A percentile compares a stretch with the other conserved stretches of the same genome.
phyloP scores from a whole-genome alignment of 2,888 invertebrate genomes.

The Tenthredo notha region DNA sequence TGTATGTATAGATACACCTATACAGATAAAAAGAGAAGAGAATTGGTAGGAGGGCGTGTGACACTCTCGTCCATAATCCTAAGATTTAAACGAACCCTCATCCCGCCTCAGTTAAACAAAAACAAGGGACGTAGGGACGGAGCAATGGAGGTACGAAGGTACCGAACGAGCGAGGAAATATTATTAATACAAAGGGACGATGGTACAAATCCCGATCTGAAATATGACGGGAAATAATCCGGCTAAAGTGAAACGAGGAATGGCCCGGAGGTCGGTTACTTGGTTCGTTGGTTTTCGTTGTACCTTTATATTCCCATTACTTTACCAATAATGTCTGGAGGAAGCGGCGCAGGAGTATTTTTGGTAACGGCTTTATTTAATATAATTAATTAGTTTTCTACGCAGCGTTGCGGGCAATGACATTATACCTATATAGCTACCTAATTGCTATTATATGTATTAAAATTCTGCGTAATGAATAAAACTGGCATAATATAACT shows the following conservation, averaged over 20 bases:
- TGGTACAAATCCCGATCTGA: conserved; percentile 76
- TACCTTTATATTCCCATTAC: conserved; percentile 47
- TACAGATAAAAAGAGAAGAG: conserved; percentile 22
- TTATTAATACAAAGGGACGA: conserved; percentile 74
- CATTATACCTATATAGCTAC: neutral
- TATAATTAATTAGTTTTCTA: conserved; percentile 30
- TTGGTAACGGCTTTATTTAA: conserved; percentile 15
- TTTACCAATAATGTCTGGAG: conserved; percentile 33
- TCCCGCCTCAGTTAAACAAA: conserved; percentile 69
- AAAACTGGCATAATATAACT: neutral
- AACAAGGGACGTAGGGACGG: conserved; percentile 64
- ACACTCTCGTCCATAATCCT: conserved; percentile 69
- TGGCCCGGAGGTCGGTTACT: conserved; percentile 50
- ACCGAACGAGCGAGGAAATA: conserved; percentile 63
- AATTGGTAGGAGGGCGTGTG: conserved; percentile 49
- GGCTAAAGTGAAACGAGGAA: conserved; percentile 70
- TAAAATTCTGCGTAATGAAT: neutral
- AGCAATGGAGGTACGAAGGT: conserved; percentile 56
- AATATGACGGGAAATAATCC: conserved; percentile 76
- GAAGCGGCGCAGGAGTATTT: neutral
- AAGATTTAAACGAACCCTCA: conserved; percentile 71
- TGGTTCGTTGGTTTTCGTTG: conserved; percentile 50
- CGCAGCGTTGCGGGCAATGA: neutral
- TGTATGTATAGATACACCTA: conserved; percentile 25
- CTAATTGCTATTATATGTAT: neutral